Percentiles rank a stretch among this genome's conserved stretches.
Conservation (phyloP, 2,797 vertebrate species). For the Oreochromis grahami region DNA sequence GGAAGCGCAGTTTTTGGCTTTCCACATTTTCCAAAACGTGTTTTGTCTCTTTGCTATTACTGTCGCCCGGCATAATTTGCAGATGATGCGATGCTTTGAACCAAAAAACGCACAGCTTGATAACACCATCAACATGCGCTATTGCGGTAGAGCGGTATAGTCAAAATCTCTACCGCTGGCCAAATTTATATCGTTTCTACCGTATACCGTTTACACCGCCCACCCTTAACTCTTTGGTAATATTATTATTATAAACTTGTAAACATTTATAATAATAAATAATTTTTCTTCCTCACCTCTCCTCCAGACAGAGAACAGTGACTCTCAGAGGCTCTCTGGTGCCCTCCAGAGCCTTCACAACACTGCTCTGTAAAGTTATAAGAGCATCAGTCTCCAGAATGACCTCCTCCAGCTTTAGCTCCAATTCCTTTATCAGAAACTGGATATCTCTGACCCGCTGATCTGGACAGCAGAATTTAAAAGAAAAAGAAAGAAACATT, state of each 20-base stretch:
- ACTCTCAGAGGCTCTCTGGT: conserved; percentile 77
- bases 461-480: conserved; percentile 65
- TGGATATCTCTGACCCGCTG: conserved; percentile 83
- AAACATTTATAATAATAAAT: neutral
- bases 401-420: conserved; percentile 83
- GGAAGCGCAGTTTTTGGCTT: too few relatives aligned
- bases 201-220: too few relatives aligned
- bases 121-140: too few relatives aligned
- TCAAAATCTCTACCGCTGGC: too few relatives aligned
- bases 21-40: too few relatives aligned
- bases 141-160: too few relatives aligned
- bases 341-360: conserved; percentile 81
- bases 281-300: conserved; percentile 74
- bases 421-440: conserved; percentile 87
- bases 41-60: too few relatives aligned
- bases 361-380: conserved; percentile 67
- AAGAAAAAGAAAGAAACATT: neutral
- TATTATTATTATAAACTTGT: neutral
- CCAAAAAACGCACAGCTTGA: too few relatives aligned
- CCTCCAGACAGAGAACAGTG: conserved; percentile 77
- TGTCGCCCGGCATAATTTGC: too few relatives aligned
- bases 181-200: too few relatives aligned
- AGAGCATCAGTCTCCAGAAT: conserved; percentile 78
- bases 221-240: neutral
- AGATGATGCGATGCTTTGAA: too few relatives aligned